These are phyloP conservation scores for Myathropa florea DNA, from an alignment of 2,888 invertebrate genomes.

Conservation along the genomic window DNA sequence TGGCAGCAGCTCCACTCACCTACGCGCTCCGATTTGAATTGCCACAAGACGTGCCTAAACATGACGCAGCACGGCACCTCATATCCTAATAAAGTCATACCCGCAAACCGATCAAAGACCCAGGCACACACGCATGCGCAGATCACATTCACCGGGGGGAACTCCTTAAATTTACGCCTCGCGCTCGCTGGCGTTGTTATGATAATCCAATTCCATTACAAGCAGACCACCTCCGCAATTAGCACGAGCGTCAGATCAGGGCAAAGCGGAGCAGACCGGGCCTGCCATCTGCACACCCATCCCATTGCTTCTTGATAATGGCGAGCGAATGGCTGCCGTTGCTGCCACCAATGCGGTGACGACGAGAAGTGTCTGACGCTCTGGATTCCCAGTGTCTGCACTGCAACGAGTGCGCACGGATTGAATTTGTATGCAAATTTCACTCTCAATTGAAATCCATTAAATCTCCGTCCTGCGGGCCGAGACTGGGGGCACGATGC, in stretches of 20 bases:
- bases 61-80: slow-evolving; percentile 33
- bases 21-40: slow-evolving; percentile 61
- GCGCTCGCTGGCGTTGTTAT: slow-evolving; percentile 52
- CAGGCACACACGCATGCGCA: slow-evolving; percentile 48
- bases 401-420: slow-evolving; percentile 45
- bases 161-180: slow-evolving; percentile 68
- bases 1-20: slow-evolving; percentile 54
- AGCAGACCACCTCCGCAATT: slow-evolving; percentile 65
- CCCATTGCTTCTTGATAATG: slow-evolving; percentile 66
- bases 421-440: slow-evolving; percentile 70
- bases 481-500: neutral
- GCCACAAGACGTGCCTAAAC: slow-evolving; percentile 44
- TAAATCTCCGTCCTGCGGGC: slow-evolving; percentile 55
- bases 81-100: slow-evolving; percentile 68
- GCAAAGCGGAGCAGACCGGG: slow-evolving; percentile 22
- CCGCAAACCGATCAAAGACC: slow-evolving; percentile 28
- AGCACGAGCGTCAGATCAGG: slow-evolving; percentile 28
- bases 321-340: slow-evolving; percentile 47
- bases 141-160: slow-evolving; percentile 47
- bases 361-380: slow-evolving; percentile 17
- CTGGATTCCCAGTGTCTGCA: slow-evolving; percentile 16
- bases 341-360: neutral
- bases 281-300: slow-evolving; percentile 49
- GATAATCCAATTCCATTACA: slow-evolving; percentile 68
- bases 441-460: slow-evolving; percentile 63